These are phyloP conservation scores for Drosophila robusta DNA, from an alignment of 2,888 invertebrate genomes.

Conservation along the genomic window DNA sequence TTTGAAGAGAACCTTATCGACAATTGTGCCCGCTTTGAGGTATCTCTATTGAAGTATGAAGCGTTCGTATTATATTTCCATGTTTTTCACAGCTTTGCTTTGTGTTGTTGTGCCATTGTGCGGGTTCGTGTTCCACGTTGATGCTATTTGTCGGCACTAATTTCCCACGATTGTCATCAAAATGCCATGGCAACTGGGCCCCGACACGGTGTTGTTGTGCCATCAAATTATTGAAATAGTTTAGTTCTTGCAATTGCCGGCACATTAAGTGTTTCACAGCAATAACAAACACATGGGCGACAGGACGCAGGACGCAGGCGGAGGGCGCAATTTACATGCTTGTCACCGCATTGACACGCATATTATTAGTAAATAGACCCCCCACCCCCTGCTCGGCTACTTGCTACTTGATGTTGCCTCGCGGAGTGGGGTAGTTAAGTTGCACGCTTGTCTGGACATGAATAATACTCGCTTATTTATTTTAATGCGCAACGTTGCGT, in stretches of 20 bases:
- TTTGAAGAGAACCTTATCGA: no score
- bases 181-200: conserved; percentile 31
- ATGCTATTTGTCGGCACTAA: conserved; percentile 42
- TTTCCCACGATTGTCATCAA: conserved; percentile 57
- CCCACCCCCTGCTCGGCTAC: no score
- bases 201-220: conserved; percentile 2
- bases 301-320: neutral
- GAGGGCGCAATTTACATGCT: conserved; percentile 45
- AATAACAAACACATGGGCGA: conserved; percentile 1
- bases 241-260: conserved; percentile 23
- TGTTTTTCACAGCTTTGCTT: neutral
- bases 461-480: conserved; percentile 71
- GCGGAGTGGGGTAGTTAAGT: conserved; percentile 38
- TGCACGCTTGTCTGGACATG: conserved; percentile 67
- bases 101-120: conserved; percentile 13
- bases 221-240: conserved; percentile 40
- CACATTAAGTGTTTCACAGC: conserved; percentile 35
- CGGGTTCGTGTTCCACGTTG: neutral
- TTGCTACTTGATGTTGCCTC: conserved; percentile 10
- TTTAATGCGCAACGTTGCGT: conserved; percentile 69
- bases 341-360: conserved; percentile 56
- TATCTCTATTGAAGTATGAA: conserved; percentile 3
- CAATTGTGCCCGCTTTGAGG: neutral
- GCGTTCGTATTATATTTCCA: conserved; percentile 4
- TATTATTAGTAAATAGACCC: conserved; percentile 36